Percentiles rank a stretch among this genome's conserved stretches.
Evolutionary conservation across 1,140 invertebrate species (phyloP).

Genomic region (Drosophila albomicans): DNA sequence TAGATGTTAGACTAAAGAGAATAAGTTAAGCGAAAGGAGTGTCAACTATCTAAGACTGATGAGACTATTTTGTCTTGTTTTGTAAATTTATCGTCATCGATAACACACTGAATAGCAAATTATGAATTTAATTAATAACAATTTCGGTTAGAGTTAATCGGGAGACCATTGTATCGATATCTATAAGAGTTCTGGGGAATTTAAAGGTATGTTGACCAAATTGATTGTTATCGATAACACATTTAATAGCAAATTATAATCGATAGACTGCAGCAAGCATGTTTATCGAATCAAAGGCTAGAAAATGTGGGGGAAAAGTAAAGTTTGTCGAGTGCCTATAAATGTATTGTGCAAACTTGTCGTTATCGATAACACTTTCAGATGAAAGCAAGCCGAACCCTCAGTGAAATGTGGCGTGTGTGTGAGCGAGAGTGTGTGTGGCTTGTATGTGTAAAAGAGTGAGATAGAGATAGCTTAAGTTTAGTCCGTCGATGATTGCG

Average conservation of each 20-base stretch:
- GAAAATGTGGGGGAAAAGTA: too few species aligned
- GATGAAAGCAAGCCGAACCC: neutral
- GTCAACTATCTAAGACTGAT: neutral
- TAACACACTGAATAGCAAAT: neutral
- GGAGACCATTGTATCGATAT: too few species aligned
- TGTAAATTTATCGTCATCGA: neutral
- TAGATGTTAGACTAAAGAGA: too few species aligned
- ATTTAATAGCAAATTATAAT: neutral
- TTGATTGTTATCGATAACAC: neutral
- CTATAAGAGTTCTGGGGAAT: too few species aligned
- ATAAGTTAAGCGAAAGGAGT: too few species aligned
- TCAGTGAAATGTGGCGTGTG: neutral
- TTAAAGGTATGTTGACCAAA: neutral
- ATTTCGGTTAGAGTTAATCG: too few species aligned
- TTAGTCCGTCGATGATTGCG: slow-evolving; percentile 80
- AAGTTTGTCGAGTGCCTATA: too few species aligned
- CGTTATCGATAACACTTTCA: neutral
- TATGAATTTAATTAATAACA: too few species aligned
- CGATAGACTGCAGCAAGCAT: neutral
- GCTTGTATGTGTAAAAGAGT: neutral
- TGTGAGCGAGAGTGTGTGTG: neutral
- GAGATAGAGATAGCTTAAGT: slow-evolving; percentile 4
- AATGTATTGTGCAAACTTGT: neutral
- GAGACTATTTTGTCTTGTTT: neutral
- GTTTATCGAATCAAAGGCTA: too few species aligned